Base-by-base conservation (phyloP, 2,888 invertebrate species). In the Sepioteuthis lessoniana region DNA sequence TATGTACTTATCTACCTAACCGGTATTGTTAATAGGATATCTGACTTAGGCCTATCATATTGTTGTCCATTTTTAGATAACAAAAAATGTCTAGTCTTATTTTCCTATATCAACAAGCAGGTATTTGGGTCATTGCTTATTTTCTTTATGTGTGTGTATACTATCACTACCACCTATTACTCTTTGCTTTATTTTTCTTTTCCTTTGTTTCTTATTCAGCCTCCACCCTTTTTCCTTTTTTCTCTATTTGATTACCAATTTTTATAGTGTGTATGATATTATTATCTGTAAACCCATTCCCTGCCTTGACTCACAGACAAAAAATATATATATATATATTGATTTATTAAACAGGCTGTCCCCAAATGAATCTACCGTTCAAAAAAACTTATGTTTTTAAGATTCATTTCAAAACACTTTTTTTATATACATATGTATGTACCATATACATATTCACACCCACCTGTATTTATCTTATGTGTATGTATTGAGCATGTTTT, bases 401-500 rank as follows among this genome's bases (percentile, higher is more conserved):
- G n/a, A 76, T 76, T 76, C 76, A 76, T 76, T 76, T n/a, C 19
- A 76, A 76, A 76, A 76, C n/a, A n/a, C 16, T 76, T 35, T 76
- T n/a, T n/a, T 76, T 76, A n/a, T 76, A 76, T 76, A 76, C 8
- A 60, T 31, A 60, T 60, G 7, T 60, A 60, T 60, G 31, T 3
- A 10, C n/a, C 10, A 35, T 76, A 76, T 76, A 76, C 16, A 76
- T 76, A 76, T n/a, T 76, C n/a, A 76, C 35, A 76, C n/a, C 76
- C 76, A 76, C 76, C 76, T 76, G n/a, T n/a, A 76, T 76, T 76
- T 76, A 76, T 76, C 76, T 76, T 55, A n/a, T 35, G n/a, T 76
- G 76, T 76, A 76, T 76, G n/a, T 76, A 76, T 76, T 76, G 76
- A 35, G 76, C 76, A 76, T 76, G 76, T 76, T 76, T 76, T 76